Evolutionary conservation across 2,113 vertebrate species (phyloP).

Genomic region (Mystacornis crossleyi): DNA sequence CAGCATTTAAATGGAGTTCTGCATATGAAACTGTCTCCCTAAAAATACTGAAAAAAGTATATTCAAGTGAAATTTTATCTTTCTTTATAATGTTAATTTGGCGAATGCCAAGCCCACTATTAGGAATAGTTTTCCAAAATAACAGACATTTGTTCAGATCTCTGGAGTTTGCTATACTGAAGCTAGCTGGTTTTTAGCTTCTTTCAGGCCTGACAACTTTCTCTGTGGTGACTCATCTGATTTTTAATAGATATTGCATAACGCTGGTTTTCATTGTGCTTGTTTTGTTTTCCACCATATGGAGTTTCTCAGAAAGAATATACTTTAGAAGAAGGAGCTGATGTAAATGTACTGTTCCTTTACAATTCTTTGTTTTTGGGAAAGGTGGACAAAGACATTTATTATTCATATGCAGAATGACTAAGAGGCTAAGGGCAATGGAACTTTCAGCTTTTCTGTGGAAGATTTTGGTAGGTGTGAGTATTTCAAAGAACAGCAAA

Average conservation of each 20-base stretch:
- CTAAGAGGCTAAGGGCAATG: not conserved
- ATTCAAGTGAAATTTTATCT: not conserved
- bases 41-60: not conserved
- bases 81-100: not conserved
- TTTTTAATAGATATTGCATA: constrained; percentile 57
- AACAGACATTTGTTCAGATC: not conserved
- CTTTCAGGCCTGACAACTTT: not conserved
- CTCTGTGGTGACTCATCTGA: constrained; percentile 42
- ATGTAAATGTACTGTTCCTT: not conserved
- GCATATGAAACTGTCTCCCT: not conserved
- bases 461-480: not conserved
- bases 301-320: constrained; percentile 9
- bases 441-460: not conserved
- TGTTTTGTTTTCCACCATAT: constrained; percentile 43
- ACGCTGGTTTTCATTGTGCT: constrained; percentile 26
- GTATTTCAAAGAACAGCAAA: not conserved
- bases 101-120: not conserved
- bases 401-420: not conserved
- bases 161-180: not conserved
- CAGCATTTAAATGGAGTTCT: not conserved
- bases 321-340: not conserved
- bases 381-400: not conserved
- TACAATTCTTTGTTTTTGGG: not conserved
- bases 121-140: not conserved
- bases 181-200: not conserved